Evolutionary conservation across 92 coral and sea anemone genomes (phyloP), one percentile per base, ranked within the genome.

Genomic region (Virgularia gustaviana): DNA sequence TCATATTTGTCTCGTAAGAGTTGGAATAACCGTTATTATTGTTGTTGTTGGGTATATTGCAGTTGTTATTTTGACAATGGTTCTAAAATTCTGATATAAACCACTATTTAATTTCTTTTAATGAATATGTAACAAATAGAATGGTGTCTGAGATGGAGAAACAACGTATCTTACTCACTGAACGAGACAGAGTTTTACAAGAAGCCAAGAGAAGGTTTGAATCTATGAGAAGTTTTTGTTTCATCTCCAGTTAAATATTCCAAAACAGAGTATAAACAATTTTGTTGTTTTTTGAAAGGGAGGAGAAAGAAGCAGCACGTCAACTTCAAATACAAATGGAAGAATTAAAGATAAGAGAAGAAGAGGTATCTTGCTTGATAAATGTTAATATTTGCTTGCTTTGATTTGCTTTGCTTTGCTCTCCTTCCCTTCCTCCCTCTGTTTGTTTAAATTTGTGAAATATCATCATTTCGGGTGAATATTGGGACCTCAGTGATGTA

Each of bases 91-190:
- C 51, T 43, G 51, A 43, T 13, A 13, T 13, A 13, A 43, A 16
- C 19, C 1, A 43, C 51, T 4, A 4, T 1, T 43, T 55, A 16
- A 25, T 55, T 55, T 43, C n/a, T 43, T 43, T 43, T 20, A n/a
- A n/a, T n/a, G n/a, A n/a, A n/a, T 36, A 57, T 15, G 31, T 16
- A 23, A 10, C 23, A n/a, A n/a, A n/a, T 33, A 92, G 98, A 57
- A 75, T 89, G 58, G 87, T 84, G 33, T 91, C 87, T 32, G 96
- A 83, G 35, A 89, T 92, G 98, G 96, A 92, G 61, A 90, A 84
- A 53, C 90, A 89, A n/a, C 65, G 98, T 44, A 65, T 84, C 1
- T 33, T 84, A 16, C 87, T 89, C 18, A 59, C 86, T 31, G 84
- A 87, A 45, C 89, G 86, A 52, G 98, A 90, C 63, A 83, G 64